phyloP scores from a whole-genome alignment of 2,113 vertebrate species.

The Cynocephalus volans region DNA sequence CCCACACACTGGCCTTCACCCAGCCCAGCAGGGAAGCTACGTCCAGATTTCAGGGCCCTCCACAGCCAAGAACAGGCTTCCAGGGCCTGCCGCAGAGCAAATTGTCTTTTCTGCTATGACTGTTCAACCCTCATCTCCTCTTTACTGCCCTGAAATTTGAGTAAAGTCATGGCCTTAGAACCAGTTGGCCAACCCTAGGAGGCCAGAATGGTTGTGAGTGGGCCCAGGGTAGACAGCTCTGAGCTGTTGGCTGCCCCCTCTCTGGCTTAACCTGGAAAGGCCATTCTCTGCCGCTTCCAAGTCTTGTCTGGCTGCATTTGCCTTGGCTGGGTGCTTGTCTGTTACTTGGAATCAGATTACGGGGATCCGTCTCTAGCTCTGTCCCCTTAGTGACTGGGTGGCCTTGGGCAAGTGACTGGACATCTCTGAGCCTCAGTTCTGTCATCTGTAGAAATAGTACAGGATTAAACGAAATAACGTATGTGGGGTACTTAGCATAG shows the following conservation, averaged over 20 bases:
- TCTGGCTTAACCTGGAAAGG: background rate
- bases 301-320: background rate
- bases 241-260: background rate
- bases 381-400: background rate
- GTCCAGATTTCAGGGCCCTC: background rate
- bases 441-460: background rate
- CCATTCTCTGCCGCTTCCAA: background rate
- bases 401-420: background rate
- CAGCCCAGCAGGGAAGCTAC: background rate
- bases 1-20: background rate
- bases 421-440: background rate
- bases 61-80: background rate
- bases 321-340: background rate
- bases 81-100: background rate
- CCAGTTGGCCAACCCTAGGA: background rate
- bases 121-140: constrained; percentile 9
- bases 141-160: background rate
- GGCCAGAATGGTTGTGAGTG: background rate
- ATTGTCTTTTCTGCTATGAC: background rate
- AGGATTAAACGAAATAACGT: background rate
- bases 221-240: no score
- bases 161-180: background rate
- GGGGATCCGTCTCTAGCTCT: background rate
- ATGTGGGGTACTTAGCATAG: background rate
- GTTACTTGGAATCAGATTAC: background rate